Base-by-base conservation (phyloP, 2,113 vertebrate species). In the Lophius piscatorius region DNA sequence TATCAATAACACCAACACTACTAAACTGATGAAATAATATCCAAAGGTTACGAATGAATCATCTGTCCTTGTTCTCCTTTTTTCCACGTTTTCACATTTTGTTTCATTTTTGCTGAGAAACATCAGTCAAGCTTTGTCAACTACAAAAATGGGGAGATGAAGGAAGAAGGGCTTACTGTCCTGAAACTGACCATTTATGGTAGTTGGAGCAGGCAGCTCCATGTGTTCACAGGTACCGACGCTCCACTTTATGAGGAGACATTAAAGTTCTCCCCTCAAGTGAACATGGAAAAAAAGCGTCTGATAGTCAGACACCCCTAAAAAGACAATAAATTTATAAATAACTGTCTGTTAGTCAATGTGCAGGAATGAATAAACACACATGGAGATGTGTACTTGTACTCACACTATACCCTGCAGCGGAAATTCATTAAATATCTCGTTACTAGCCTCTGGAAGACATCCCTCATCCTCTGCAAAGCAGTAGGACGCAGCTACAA, bases 131-230 rank as follows among this genome's bases (percentile, higher is more conserved):
- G 20, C 45, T 55, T 17, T 41, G 66, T 22, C 26, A 63, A 21
- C 38, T 18, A 35, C 20, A 18, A 68, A 56, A 60, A 59, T 17
- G 6, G 36, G 12, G 36, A 74, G 50, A 68, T 78, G 60, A 76
- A n/a, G 51, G 6, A 35, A 60, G 58, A 73, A 50, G 60, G 23
- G 70, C 63, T 78, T 50, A 61, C 41, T 60, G 45, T 81, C 71
- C 52, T 57, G 63, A 77, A 70, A 74, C 58, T 84, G 0, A 70
- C 87, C 82, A 77, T 83, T 80, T 87, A 89, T 81, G 85, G 87
- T 66, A 50, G 57, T 44, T 22, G 23, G 31, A 54, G 22, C 24
- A 41, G 71, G 73, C 34, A 56, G 67, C 54, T 44, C 76, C 54
- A 65, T 83, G 82, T 79, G 85, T 60, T 50, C 70, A 70, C 80